Evolutionary conservation across 2,888 invertebrate species (phyloP).

Genomic region (Aporophyla lueneburgensis): DNA sequence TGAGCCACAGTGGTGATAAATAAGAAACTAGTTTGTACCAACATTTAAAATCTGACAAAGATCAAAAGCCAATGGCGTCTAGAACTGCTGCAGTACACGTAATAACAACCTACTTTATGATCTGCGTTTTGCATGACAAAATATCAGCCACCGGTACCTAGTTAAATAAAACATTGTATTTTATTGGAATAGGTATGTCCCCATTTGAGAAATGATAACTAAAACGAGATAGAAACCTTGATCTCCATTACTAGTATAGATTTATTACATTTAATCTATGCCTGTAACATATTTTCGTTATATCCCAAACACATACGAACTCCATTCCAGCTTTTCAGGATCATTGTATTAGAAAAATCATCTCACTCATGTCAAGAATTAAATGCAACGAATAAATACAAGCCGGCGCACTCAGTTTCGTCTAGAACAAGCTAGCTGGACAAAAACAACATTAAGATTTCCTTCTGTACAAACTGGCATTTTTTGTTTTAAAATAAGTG

Average conservation of each 20-base stretch:
- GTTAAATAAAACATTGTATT: background rate
- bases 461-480: no score
- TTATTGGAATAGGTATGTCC: slow-evolving; percentile 1
- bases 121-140: slow-evolving; percentile 19
- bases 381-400: background rate
- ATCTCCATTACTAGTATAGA: background rate
- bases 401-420: no score
- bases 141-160: background rate
- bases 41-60: slow-evolving; percentile 24
- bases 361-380: background rate
- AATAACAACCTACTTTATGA: slow-evolving; percentile 23
- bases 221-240: background rate
- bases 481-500: no score
- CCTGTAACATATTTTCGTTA: background rate
- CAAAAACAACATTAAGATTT: no score
- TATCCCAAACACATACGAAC: background rate
- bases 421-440: no score
- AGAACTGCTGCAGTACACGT: slow-evolving; percentile 14
- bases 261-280: background rate
- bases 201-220: background rate
- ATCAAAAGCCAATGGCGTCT: slow-evolving; percentile 13
- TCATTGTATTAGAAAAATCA: background rate
- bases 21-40: slow-evolving; percentile 15
- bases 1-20: slow-evolving; percentile 6
- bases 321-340: background rate